Evolutionary conservation across 2,888 invertebrate genomes (phyloP).

Genomic region (Chelonus formosanus): DNA sequence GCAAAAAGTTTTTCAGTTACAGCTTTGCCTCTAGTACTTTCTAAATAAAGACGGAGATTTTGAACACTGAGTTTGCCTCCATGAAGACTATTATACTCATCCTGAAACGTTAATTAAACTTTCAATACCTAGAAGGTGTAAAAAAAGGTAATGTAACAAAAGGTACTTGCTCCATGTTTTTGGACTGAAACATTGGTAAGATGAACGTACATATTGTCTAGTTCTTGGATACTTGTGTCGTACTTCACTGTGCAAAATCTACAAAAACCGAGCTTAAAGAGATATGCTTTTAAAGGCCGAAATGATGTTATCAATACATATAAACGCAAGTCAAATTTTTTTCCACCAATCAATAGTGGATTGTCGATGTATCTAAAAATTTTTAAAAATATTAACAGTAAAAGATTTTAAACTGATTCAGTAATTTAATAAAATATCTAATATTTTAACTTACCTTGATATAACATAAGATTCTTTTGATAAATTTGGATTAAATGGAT

Average conservation of each 20-base stretch:
- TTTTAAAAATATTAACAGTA: too few species aligned
- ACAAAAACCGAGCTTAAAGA: conserved; percentile 92
- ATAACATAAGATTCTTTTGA: conserved; percentile 94
- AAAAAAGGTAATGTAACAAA: not conserved
- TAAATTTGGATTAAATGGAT: conserved; percentile 83
- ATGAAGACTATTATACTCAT: conserved; percentile 92
- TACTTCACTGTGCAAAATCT: conserved; percentile 97
- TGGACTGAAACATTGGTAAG: conserved; percentile 98
- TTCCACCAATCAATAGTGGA: conserved; percentile 92
- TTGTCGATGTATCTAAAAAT: conserved; percentile 84
- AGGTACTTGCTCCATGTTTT: conserved; percentile 83
- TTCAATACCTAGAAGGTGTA: conserved; percentile 3
- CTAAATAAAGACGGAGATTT: conserved; percentile 87
- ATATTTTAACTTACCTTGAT: conserved; percentile 71
- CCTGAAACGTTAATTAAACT: conserved; percentile 65
- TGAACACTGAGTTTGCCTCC: conserved; percentile 95
- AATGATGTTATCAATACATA: conserved; percentile 95
- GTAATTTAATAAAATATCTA: conserved; percentile 1
- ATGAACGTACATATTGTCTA: conserved; percentile 94
- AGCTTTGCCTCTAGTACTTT: conserved; percentile 88
- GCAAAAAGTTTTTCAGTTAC: conserved; percentile 90
- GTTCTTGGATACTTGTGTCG: conserved; percentile 85
- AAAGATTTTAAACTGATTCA: too few species aligned
- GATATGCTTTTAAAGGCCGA: conserved; percentile 90
- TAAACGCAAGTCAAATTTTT: conserved; percentile 92